Evolutionary conservation across 2,888 invertebrate genomes (phyloP).

Genomic region (Zygothrica quintamaculata): DNA sequence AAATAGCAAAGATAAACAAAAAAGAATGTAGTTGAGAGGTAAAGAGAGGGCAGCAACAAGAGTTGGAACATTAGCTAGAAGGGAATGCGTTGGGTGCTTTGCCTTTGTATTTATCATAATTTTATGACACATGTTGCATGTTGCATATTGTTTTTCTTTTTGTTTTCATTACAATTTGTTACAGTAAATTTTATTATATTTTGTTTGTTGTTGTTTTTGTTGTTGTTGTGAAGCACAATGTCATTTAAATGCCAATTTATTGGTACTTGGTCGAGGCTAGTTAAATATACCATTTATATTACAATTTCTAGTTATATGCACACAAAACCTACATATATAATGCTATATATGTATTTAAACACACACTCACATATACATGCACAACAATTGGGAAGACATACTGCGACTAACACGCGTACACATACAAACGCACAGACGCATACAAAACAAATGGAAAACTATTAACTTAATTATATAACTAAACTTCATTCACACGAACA

Average conservation of each 20-base stretch:
- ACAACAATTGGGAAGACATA: slow-evolving; percentile 52
- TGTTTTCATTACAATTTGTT: no score
- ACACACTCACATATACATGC: slow-evolving; percentile 4
- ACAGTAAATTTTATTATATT: slow-evolving; percentile 21
- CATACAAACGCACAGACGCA: slow-evolving; percentile 22
- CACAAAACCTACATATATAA: slow-evolving; percentile 16
- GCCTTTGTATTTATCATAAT: slow-evolving; percentile 12
- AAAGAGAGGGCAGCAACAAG: slow-evolving; percentile 18
- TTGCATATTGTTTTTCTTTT: slow-evolving; percentile 22
- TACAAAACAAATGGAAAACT: slow-evolving; percentile 20
- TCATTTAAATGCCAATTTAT: slow-evolving; percentile 78
- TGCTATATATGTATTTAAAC: slow-evolving; percentile 8
- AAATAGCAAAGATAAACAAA: slow-evolving; percentile 1
- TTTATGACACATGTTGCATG: slow-evolving; percentile 62
- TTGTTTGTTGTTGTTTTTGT: slow-evolving; percentile 22
- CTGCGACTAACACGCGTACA: slow-evolving; percentile 30
- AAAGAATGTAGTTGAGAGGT: slow-evolving; percentile 26
- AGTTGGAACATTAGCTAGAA: slow-evolving; percentile 24
- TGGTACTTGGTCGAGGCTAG: slow-evolving; percentile 78
- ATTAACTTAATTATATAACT: slow-evolving; percentile 35
- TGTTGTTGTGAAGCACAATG: slow-evolving; percentile 63
- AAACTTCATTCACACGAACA: no score
- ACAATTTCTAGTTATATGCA: slow-evolving; percentile 22
- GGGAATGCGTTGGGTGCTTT: slow-evolving; percentile 35
- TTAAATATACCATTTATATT: slow-evolving; percentile 56